These are phyloP conservation scores for Achroia grisella DNA, from an alignment of 1,140 invertebrate genomes.

Conservation along the genomic window DNA sequence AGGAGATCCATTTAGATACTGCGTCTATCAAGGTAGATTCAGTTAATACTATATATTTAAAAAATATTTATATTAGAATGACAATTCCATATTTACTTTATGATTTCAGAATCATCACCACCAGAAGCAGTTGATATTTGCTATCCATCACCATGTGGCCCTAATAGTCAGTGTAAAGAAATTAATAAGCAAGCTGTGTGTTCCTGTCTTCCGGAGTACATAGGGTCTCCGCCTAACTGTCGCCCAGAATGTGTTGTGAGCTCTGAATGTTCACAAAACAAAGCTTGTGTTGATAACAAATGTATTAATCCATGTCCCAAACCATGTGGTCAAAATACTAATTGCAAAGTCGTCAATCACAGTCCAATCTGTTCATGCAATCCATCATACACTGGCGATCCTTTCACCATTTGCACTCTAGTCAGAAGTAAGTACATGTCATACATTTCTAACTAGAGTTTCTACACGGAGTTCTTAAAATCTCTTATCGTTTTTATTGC, in stretches of 20 bases:
- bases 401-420: constrained; percentile 76
- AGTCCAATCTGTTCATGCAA: constrained; percentile 80
- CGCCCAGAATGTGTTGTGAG: constrained; percentile 77
- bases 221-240: constrained; percentile 76
- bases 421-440: constrained; percentile 72
- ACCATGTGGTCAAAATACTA: constrained; percentile 76
- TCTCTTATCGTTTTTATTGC: too few relatives aligned
- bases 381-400: constrained; percentile 77
- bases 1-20: constrained; percentile 83
- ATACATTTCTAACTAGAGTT: too few relatives aligned
- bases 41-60: not conserved
- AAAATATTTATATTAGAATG: constrained; percentile 5
- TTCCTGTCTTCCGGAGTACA: constrained; percentile 77
- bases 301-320: constrained; percentile 78
- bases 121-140: constrained; percentile 71
- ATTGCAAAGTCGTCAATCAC: constrained; percentile 80
- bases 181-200: constrained; percentile 75
- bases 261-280: constrained; percentile 76
- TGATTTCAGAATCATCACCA: constrained; percentile 39
- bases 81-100: too few relatives aligned
- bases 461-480: too few relatives aligned
- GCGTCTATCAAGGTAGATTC: constrained; percentile 64
- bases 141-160: constrained; percentile 78
- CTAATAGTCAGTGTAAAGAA: constrained; percentile 77
- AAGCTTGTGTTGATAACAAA: constrained; percentile 77